Conservation (phyloP, 2,888 invertebrate species). For the Pachycephus smyrnensis region DNA sequence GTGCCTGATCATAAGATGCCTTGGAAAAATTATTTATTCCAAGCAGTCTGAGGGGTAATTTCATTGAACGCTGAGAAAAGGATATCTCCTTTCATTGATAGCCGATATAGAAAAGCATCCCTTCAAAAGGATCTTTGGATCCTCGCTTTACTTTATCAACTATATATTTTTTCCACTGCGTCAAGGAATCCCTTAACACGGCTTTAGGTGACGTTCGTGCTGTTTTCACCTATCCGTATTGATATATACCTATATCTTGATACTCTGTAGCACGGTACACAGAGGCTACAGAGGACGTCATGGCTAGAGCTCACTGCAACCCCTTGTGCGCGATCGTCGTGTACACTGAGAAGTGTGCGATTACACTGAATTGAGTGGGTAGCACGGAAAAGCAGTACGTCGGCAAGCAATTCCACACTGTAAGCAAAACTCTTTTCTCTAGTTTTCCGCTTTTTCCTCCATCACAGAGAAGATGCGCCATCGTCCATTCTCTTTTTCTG, state of each 20-base stretch:
- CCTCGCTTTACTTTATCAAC: background rate
- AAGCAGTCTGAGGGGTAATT: background rate
- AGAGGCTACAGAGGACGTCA: too few species aligned
- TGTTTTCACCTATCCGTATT: background rate
- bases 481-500: background rate
- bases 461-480: slow-evolving; percentile 8
- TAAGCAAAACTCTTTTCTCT: slow-evolving; percentile 23
- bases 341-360: slow-evolving; percentile 40
- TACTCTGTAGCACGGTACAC: background rate
- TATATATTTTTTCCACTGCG: background rate
- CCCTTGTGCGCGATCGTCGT: background rate
- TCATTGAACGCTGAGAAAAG: background rate
- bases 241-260: background rate
- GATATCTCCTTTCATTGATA: background rate
- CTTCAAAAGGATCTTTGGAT: background rate
- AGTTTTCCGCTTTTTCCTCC: background rate
- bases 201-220: background rate
- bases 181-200: too few species aligned
- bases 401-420: slow-evolving; percentile 35
- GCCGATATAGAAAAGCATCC: background rate
- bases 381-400: slow-evolving; percentile 35
- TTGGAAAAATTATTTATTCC: background rate
- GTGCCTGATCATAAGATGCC: background rate
- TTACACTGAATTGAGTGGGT: slow-evolving; percentile 42
- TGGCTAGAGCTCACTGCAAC: background rate